Percentiles rank a stretch among this genome's conserved stretches.
Evolutionary conservation across 2,888 invertebrate genomes (phyloP).

Genomic region (Sipunculus nudus): DNA sequence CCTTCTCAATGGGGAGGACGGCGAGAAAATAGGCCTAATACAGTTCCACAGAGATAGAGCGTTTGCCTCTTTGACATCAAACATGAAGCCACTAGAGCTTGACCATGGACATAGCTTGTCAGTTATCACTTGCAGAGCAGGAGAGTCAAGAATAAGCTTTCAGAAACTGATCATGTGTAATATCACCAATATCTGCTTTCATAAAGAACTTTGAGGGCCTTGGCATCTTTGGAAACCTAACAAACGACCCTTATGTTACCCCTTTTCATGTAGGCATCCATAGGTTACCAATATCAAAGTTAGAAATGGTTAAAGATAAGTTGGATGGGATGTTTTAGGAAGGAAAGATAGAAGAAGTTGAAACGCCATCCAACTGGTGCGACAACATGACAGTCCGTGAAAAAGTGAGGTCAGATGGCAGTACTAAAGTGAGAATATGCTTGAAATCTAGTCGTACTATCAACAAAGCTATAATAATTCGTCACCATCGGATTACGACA

Average conservation of each 20-base stretch:
- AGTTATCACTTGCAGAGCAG: no score
- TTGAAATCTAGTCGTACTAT: constrained; percentile 16
- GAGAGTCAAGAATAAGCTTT: no score
- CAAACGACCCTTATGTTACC: background rate
- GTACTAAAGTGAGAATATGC: constrained; percentile 13
- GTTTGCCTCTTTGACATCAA: no score
- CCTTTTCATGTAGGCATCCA: constrained; percentile 9
- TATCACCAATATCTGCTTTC: no score
- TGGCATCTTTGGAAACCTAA: constrained; percentile 4
- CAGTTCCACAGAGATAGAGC: no score
- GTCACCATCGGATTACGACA: constrained; percentile 6
- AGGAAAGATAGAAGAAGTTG: background rate
- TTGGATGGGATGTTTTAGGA: background rate
- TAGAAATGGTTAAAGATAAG: background rate
- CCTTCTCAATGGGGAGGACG: no score
- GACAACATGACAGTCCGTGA: background rate
- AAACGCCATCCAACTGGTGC: constrained; percentile 7
- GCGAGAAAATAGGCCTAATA: no score
- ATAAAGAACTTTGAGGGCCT: background rate
- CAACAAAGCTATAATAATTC: constrained; percentile 13
- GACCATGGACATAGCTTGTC: no score
- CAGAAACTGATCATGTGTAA: no score
- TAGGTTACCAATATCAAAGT: constrained; percentile 7
- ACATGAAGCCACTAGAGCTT: no score
- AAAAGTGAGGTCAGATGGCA: constrained; percentile 4